Evolutionary conservation across 2,113 vertebrate genomes (phyloP).

Genomic region (Tenebrosternarchus preto): DNA sequence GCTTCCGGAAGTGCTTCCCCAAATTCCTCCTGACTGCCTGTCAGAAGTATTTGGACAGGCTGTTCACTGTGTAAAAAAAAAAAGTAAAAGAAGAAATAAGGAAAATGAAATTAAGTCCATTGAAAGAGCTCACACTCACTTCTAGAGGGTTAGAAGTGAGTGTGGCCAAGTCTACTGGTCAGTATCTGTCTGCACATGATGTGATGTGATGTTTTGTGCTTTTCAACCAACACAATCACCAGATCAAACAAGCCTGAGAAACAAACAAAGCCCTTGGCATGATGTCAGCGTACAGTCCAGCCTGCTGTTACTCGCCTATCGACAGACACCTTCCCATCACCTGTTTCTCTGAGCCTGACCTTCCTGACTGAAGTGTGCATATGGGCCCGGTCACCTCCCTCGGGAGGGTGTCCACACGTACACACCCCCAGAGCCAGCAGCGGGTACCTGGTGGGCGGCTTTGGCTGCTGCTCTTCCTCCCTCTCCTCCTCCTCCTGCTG

Average conservation of each 20-base stretch:
- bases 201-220: constrained; percentile 5
- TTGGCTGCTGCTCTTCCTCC: constrained; percentile 49
- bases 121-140: not conserved
- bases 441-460: constrained; percentile 53
- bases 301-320: not conserved
- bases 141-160: not conserved
- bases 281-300: not conserved
- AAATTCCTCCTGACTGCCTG: constrained; percentile 69
- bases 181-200: not conserved
- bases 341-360: not conserved
- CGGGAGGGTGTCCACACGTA: constrained; percentile 37
- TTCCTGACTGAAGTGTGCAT: constrained; percentile 14
- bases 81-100: not conserved
- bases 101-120: constrained; percentile 8
- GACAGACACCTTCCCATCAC: too few species aligned
- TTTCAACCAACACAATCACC: not conserved
- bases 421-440: constrained; percentile 46
- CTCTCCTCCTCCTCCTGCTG: constrained; percentile 23
- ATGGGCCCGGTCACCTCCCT: constrained; percentile 6
- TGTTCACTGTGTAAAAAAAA: constrained; percentile 79
- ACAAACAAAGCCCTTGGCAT: not conserved
- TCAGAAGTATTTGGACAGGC: constrained; percentile 94
- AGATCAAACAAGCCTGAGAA: not conserved
- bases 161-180: not conserved
- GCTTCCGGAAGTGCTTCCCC: constrained; percentile 69